phyloP scores from a whole-genome alignment of 2,113 vertebrate species.

The Panthera leo region DNA sequence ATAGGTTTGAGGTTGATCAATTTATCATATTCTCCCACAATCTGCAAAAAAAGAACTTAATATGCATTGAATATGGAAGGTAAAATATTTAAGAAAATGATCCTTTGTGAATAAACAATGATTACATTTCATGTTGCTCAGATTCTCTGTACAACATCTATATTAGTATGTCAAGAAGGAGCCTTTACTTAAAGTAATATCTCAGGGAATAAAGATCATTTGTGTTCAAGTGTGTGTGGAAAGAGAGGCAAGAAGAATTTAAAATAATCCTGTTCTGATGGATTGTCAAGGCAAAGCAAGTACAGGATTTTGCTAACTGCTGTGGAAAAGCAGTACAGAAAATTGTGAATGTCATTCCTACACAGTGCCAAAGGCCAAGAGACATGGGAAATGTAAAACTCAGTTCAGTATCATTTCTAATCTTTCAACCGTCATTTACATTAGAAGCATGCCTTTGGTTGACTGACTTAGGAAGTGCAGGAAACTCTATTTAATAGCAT shows the following conservation, averaged over 20 bases:
- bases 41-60: not conserved
- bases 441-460: not conserved
- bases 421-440: constrained; percentile 61
- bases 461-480: not conserved
- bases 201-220: constrained; percentile 57
- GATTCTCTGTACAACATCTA: not conserved
- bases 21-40: not conserved
- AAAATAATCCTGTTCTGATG: constrained; percentile 60
- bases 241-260: constrained; percentile 60
- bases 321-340: constrained; percentile 5
- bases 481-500: constrained; percentile 14
- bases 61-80: not conserved
- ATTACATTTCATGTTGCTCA: not conserved
- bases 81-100: not conserved
- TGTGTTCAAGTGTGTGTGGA: constrained; percentile 59
- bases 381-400: constrained; percentile 57
- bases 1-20: not conserved
- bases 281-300: constrained; percentile 67
- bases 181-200: constrained; percentile 54
- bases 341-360: constrained; percentile 61
- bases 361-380: constrained; percentile 53
- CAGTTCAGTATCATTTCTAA: constrained; percentile 32
- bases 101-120: not conserved
- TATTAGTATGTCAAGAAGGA: constrained; percentile 47
- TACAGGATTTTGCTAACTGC: constrained; percentile 38